phyloP scores from a whole-genome alignment of 2,888 invertebrate species.

The Zele albiditarsus region DNA sequence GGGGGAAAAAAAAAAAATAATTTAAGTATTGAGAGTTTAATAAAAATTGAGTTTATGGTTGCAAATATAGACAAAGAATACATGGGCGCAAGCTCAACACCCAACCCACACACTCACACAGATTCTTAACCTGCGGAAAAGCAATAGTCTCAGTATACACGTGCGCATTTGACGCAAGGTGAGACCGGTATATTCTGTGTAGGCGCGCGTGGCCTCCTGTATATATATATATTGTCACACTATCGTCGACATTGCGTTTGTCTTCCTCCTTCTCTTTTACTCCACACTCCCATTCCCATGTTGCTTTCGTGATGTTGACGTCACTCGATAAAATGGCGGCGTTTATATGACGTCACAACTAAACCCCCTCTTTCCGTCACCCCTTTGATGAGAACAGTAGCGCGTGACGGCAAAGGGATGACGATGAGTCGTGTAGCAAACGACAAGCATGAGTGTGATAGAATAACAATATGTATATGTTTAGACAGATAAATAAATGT shows the following conservation, averaged over 20 bases:
- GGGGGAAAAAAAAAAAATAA: too few relatives aligned
- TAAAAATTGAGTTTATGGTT: background rate
- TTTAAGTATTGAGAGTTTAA: background rate
- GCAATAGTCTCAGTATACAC: conserved; percentile 32
- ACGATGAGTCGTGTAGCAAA: conserved; percentile 29
- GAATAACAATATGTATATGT: background rate
- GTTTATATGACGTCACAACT: conserved; percentile 69
- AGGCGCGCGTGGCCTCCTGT: conserved; percentile 26
- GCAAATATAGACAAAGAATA: conserved; percentile 19
- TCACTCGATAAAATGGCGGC: conserved; percentile 74
- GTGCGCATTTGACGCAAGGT: conserved; percentile 51
- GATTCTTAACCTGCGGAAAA: conserved; percentile 18
- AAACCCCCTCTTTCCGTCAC: conserved; percentile 36
- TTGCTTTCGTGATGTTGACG: conserved; percentile 68
- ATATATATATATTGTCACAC: conserved; percentile 39
- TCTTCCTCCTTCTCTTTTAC: conserved; percentile 45
- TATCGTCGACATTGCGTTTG: conserved; percentile 57
- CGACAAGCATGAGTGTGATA: conserved; percentile 7
- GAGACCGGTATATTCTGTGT: conserved; percentile 49
- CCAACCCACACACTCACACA: background rate
- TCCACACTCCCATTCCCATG: conserved; percentile 50
- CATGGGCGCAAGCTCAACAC: conserved; percentile 32
- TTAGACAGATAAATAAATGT: background rate
- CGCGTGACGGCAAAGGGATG: conserved; percentile 45
- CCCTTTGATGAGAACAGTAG: conserved; percentile 48